phyloP scores from a whole-genome alignment of 2,113 vertebrate species.

The Tragelaphus scriptus region DNA sequence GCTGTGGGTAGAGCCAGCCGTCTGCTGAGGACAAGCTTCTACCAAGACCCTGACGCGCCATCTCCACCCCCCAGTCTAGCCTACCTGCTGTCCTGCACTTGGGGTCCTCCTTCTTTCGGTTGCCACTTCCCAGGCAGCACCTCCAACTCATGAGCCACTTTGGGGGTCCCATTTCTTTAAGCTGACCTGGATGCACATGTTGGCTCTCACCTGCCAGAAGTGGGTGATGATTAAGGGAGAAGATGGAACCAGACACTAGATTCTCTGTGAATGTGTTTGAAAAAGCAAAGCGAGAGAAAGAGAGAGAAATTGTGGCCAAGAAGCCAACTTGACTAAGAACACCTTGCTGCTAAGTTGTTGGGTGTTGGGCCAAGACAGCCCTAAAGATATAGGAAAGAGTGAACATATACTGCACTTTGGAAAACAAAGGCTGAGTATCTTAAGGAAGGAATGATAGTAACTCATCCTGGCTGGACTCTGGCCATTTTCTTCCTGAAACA shows the following conservation, averaged over 20 bases:
- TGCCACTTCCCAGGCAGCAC: background rate
- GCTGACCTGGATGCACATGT: rapidly evolving
- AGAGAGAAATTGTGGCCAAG: background rate
- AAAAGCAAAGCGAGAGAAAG: background rate
- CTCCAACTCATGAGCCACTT: rapidly evolving
- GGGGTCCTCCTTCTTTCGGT: background rate
- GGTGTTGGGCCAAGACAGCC: background rate
- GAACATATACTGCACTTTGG: background rate
- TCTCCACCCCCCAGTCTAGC: too few relatives aligned
- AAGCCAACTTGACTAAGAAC: background rate
- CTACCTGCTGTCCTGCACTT: background rate
- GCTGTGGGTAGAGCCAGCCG: background rate
- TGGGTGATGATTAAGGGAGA: background rate
- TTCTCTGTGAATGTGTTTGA: background rate
- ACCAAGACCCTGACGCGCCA: background rate
- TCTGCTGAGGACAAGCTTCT: background rate
- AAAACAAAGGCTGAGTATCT: background rate
- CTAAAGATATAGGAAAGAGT: background rate
- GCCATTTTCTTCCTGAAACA: background rate
- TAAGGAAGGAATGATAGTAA: background rate
- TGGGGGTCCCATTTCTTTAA: background rate
- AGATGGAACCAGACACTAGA: background rate
- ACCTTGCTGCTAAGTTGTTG: background rate
- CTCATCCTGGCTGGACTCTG: background rate
- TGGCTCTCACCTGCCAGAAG: background rate